These are phyloP conservation scores for Arctia plantaginis DNA, from an alignment of 2,888 invertebrate genomes.

Conservation along the genomic window DNA sequence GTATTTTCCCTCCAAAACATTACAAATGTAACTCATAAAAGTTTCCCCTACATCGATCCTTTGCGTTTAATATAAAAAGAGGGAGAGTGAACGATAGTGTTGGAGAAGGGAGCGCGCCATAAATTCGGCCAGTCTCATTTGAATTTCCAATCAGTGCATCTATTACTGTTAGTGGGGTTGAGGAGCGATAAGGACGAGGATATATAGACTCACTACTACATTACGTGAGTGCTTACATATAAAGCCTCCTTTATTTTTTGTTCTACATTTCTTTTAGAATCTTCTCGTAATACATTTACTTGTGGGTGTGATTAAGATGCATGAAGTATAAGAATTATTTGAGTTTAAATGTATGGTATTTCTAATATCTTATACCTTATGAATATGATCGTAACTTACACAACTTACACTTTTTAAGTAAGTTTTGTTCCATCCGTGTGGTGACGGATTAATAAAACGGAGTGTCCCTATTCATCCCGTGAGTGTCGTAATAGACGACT, in stretches of 20 bases:
- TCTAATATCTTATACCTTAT: too few species aligned
- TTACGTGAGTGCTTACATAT: conserved; percentile 18
- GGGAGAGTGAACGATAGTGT: conserved; percentile 55
- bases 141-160: conserved; percentile 83
- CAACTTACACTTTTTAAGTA: too few species aligned
- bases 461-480: too few species aligned
- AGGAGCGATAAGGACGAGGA: conserved; percentile 46
- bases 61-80: conserved; percentile 60
- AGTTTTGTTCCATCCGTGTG: too few species aligned
- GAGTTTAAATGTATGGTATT: too few species aligned
- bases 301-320: background rate
- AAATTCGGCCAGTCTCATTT: conserved; percentile 82
- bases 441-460: too few species aligned
- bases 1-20: conserved; percentile 34
- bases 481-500: too few species aligned
- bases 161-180: conserved; percentile 64
- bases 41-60: conserved; percentile 44
- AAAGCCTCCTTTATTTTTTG: conserved; percentile 19
- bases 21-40: conserved; percentile 44
- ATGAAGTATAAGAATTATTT: too few species aligned
- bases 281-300: background rate
- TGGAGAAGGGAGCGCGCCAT: conserved; percentile 68
- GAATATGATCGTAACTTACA: too few species aligned
- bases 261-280: conserved; percentile 13
- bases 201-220: conserved; percentile 26